A percentile compares a stretch with the other conserved stretches of the same genome.
phyloP scores from a whole-genome alignment of 2,888 invertebrate species.

The Hirtodrosophila duncani region DNA sequence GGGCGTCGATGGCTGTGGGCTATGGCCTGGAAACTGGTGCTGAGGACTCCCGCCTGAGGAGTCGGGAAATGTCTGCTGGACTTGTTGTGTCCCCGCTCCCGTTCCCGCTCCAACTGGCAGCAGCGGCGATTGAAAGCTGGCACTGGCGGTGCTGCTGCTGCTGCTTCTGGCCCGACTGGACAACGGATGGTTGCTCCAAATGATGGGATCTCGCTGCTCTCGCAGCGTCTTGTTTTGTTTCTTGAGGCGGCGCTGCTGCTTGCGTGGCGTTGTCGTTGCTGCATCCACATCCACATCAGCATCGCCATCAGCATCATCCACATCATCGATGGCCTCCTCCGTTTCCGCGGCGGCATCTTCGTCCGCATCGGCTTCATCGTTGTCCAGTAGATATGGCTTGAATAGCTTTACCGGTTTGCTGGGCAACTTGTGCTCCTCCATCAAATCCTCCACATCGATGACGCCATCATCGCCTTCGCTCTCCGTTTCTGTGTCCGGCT shows the following conservation, averaged over 20 bases:
- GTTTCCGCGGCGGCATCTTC: constrained; percentile 70
- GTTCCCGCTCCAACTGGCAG: constrained; percentile 34
- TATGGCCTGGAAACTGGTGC: constrained; percentile 62
- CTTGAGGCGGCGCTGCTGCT: constrained; percentile 25
- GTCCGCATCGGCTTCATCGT: constrained; percentile 80
- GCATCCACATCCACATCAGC: constrained; percentile 27
- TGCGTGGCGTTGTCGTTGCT: constrained; percentile 27
- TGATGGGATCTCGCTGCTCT: constrained; percentile 73
- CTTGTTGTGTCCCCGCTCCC: background rate
- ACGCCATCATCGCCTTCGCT: constrained; percentile 50
- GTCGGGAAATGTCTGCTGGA: constrained; percentile 62
- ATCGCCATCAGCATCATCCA: constrained; percentile 6
- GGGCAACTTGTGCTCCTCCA: constrained; percentile 49
- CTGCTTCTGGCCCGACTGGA: constrained; percentile 30
- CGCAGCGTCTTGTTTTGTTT: constrained; percentile 11
- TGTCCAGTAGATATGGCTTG: constrained; percentile 86
- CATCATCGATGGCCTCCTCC: constrained; percentile 1
- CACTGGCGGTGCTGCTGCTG: constrained; percentile 23
- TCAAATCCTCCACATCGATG: constrained; percentile 47
- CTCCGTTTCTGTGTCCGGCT: constrained; percentile 23
- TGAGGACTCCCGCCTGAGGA: constrained; percentile 66
- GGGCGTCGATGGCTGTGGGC: constrained; percentile 29
- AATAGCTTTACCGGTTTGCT: constrained; percentile 84
- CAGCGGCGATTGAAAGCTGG: constrained; percentile 66
- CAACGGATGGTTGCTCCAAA: constrained; percentile 75